Base-by-base conservation (phyloP, 2,888 invertebrate genomes). In the Pegoplata infirma region DNA sequence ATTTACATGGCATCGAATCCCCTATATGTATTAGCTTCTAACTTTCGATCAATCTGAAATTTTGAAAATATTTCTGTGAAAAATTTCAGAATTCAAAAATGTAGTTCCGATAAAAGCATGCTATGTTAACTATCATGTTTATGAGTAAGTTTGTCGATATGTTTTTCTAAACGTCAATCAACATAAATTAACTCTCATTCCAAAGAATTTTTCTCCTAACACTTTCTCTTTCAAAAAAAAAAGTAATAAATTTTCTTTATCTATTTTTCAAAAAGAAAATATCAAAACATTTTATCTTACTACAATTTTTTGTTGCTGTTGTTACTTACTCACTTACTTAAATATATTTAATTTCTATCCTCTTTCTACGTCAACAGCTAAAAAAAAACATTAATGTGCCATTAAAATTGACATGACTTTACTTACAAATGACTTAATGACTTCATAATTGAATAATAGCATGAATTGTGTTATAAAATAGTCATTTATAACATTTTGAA, bases 361-460 rank as follows among this genome's bases (percentile, higher is more conserved):
- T 66, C 25, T 53, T 25, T 8, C 44, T 59, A 25, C 36, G 14
- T 1, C 10, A 49, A 44, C n/a, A n/a, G n/a, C 14, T 14, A 14
- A 58, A 28, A 76, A 55, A 61, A 78, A 61, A 58, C 55, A 32
- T 73, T 68, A 76, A 66, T 69, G 80, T 64, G 68, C 58, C 75
- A 81, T 79, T 75, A 78, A 73, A 76, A 78, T 72, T 68, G 75
- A 79, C 80, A 80, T 77, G 75, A 74, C 71, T 76, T 77, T 59
- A 79, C 81, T 82, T 81, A 81, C 80, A 81, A 83, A 81, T 81
- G 82, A 78, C 83, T 83, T 83, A 82, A 83, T 83, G 83, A 81
- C 82, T 81, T 83, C 81, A 81, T 83, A 83, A 82, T 83, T 83
- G 82, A 83, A 82, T 81, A 82, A 83, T 83, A 76, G 80, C 80